A percentile compares a stretch with the other conserved stretches of the same genome.
These are phyloP conservation scores for Choristoneura fumiferana DNA, from an alignment of 1,140 invertebrate species.

Conservation along the genomic window DNA sequence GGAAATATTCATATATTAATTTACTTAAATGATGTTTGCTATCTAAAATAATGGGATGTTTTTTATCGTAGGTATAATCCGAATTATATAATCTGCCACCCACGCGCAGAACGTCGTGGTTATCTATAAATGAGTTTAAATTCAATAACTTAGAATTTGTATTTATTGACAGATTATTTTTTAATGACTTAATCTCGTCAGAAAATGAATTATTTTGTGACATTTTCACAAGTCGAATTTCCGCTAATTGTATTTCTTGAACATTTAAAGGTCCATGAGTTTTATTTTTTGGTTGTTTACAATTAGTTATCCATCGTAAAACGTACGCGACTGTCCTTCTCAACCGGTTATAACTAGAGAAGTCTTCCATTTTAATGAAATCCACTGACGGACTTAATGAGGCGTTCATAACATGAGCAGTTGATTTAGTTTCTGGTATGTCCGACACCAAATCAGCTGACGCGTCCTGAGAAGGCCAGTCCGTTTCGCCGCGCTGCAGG, in stretches of 20 bases:
- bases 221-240: not conserved
- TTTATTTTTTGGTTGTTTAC: not conserved
- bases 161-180: not conserved
- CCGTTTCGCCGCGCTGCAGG: no score
- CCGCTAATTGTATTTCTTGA: not conserved
- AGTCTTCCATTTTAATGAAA: no score
- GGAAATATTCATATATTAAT: not conserved
- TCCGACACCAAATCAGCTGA: no score
- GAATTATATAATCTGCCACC: not conserved
- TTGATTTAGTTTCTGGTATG: no score
- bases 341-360: not conserved
- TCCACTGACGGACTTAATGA: no score
- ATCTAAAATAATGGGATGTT: not conserved
- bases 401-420: no score
- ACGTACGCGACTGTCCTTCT: no score
- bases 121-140: no score
- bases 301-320: no score
- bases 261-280: not conserved
- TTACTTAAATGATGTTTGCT: not conserved
- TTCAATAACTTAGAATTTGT: no score
- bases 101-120: not conserved
- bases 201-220: not conserved
- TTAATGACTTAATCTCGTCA: not conserved
- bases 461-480: no score
- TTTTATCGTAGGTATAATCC: not conserved